Evolutionary conservation across 2,797 vertebrate genomes (phyloP).

Genomic region (Microtus agrestis): DNA sequence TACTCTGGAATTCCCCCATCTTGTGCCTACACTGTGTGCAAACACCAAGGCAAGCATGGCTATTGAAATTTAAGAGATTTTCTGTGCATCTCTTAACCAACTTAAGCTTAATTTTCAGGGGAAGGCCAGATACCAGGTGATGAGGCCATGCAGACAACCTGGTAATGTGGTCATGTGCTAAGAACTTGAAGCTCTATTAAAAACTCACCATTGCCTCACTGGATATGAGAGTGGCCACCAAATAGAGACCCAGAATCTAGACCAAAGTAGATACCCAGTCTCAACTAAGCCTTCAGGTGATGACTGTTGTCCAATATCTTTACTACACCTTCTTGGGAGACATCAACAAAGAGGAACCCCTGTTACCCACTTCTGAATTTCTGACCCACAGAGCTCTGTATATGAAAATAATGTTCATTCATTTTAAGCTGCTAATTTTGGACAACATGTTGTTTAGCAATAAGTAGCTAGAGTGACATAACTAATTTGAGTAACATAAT

Average conservation of each 20-base stretch:
- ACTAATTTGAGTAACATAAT: neutral
- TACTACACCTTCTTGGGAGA: neutral
- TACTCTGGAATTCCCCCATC: neutral
- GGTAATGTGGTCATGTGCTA: neutral
- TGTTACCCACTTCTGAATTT: neutral
- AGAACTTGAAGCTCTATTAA: neutral
- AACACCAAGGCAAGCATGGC: neutral
- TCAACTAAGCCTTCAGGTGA: neutral
- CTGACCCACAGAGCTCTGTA: neutral
- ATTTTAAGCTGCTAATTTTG: constrained; percentile 24
- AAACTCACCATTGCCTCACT: neutral
- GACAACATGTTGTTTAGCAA: neutral
- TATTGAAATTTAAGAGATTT: constrained; percentile 13
- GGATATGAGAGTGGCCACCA: neutral
- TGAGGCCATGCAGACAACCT: neutral
- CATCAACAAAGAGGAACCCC: neutral
- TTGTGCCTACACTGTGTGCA: neutral
- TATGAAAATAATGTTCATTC: constrained; percentile 22
- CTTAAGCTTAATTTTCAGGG: constrained; percentile 2
- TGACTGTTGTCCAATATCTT: neutral
- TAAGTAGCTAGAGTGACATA: constrained; percentile 4
- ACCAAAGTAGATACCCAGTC: neutral
- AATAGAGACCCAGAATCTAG: neutral
- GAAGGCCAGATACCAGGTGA: neutral
- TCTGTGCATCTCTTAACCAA: neutral